These are phyloP conservation scores for Babylonia areolata DNA, from an alignment of 1,140 invertebrate species.

Conservation along the genomic window DNA sequence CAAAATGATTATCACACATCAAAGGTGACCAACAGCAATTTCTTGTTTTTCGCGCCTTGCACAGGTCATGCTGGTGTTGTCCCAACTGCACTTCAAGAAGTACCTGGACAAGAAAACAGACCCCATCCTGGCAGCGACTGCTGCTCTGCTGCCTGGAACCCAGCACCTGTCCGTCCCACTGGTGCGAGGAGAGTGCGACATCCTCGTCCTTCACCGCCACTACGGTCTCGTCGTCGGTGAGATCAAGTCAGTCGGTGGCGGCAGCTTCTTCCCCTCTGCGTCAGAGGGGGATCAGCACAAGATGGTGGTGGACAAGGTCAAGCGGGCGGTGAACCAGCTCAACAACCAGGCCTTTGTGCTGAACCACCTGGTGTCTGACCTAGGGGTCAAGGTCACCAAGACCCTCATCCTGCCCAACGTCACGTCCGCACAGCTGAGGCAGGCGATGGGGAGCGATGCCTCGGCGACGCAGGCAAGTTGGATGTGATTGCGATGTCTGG, in stretches of 20 bases:
- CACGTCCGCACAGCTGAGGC: background rate
- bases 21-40: too few relatives aligned
- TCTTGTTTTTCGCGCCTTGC: too few relatives aligned
- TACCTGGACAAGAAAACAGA: background rate
- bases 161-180: background rate
- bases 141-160: background rate
- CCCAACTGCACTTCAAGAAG: background rate
- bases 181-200: background rate
- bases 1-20: too few relatives aligned
- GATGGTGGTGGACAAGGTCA: background rate
- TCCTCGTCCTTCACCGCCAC: background rate
- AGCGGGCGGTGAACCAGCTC: background rate
- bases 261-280: background rate
- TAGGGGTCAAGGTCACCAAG: constrained; percentile 5
- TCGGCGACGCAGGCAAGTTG: background rate
- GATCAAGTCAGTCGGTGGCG: background rate
- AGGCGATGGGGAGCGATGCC: background rate
- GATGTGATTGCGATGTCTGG: too few relatives aligned
- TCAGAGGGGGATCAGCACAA: background rate
- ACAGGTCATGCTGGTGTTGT: background rate
- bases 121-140: background rate
- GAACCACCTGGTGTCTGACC: background rate
- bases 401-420: background rate
- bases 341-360: background rate
- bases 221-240: background rate